Evolutionary conservation across 35 echinoderm and acorn worm genomes (phyloP).

Genomic region (Ophioderma brevispina): DNA sequence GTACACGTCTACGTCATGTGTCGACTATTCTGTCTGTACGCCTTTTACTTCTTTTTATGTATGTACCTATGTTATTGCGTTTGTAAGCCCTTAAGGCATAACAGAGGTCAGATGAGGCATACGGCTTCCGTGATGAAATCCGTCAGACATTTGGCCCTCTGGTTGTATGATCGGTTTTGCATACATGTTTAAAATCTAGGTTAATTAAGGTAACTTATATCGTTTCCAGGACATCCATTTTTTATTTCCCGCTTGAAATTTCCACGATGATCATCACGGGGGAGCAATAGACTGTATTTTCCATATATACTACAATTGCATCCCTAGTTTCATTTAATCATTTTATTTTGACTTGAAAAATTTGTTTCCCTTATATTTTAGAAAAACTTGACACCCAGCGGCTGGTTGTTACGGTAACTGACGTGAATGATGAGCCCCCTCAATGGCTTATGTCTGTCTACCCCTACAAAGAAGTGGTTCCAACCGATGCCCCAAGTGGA

Average conservation of each 20-base stretch:
- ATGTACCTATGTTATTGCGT: neutral
- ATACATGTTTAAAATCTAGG: too few relatives aligned
- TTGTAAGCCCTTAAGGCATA: neutral
- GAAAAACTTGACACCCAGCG: constrained; percentile 52
- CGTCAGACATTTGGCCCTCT: neutral
- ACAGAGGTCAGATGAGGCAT: neutral
- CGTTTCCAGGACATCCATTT: too few relatives aligned
- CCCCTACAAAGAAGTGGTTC: constrained; percentile 76
- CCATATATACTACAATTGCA: too few relatives aligned
- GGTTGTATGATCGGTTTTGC: neutral
- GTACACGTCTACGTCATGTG: neutral
- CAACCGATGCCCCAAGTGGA: constrained; percentile 64
- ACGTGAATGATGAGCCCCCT: constrained; percentile 66
- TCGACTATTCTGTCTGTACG: neutral
- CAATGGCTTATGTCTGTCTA: constrained; percentile 56
- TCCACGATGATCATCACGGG: too few relatives aligned
- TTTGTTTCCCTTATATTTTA: too few relatives aligned
- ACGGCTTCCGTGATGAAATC: neutral
- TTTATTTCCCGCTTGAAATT: too few relatives aligned
- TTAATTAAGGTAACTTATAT: too few relatives aligned
- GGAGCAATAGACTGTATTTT: too few relatives aligned
- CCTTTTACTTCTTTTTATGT: neutral
- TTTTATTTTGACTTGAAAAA: too few relatives aligned
- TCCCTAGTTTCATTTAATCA: too few relatives aligned
- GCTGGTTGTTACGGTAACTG: constrained; percentile 46